These are phyloP conservation scores for Molossus alvarezi DNA, from an alignment of 2,797 vertebrate species.

Conservation along the genomic window DNA sequence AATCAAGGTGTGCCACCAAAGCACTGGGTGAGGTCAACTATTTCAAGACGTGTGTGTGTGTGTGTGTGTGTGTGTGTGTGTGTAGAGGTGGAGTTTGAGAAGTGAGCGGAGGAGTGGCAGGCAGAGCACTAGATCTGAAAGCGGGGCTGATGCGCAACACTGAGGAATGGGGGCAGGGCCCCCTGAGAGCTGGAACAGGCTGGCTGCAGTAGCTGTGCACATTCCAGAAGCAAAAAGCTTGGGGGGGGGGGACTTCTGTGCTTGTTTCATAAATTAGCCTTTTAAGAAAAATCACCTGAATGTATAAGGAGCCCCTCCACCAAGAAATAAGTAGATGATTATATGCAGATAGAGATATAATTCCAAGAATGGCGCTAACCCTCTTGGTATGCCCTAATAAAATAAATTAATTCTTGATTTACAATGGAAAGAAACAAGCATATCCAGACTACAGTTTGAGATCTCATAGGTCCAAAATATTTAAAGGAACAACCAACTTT, in stretches of 20 bases:
- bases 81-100: not conserved
- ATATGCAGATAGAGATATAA: not conserved
- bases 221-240: not conserved
- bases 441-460: not conserved
- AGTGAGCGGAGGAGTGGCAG: not conserved
- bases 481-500: conserved; percentile 50
- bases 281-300: conserved; percentile 48
- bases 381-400: not conserved
- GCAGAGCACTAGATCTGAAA: not conserved
- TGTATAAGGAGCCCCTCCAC: not conserved
- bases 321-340: conserved; percentile 23
- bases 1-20: not conserved
- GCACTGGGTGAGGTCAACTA: not conserved
- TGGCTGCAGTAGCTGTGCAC: not conserved
- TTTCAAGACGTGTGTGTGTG: not conserved
- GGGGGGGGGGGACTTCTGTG: not conserved
- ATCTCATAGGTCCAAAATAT: conserved; percentile 14
- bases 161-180: not conserved
- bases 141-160: not conserved
- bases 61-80: no score
- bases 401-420: conserved; percentile 27
- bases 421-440: conserved; percentile 46
- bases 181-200: not conserved
- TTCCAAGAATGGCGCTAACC: not conserved
- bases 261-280: conserved; percentile 30